Base-by-base conservation (phyloP, 2,113 vertebrate genomes). In the Thamnophis sirtalis region DNA sequence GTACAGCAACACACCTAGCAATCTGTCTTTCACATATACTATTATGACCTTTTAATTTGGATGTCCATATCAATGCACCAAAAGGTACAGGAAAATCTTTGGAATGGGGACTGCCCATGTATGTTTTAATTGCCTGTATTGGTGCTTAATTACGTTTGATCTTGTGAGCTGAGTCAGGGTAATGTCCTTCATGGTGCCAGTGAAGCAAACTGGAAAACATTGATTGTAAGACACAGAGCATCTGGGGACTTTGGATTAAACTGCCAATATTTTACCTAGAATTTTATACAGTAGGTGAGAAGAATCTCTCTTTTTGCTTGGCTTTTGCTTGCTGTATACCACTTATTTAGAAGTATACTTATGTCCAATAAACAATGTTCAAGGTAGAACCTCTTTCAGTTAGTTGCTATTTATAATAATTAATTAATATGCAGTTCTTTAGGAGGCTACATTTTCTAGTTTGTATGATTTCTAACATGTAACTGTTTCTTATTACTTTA, bases 371-470 rank as follows among this genome's bases (percentile, higher is more conserved):
- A 95, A 50, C 73, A 80, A 93, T 89, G 93, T 93, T 96, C 94
- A 91, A 95, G 93, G 95, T 94, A 94, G 92, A 97, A 92, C 96
- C 96, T 93, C 92, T 96, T 96, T 92, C 93, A 96, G 89, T 96
- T 95, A 95, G 91, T 95, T 94, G 92, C 88, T 94, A 60, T 96
- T 97, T 96, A 93, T 94, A 94, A 92, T 96, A 96, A 96, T 96
- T 96, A 95, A n/a, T n/a, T n/a, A 96, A 96, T 93, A 91, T 96
- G 95, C 96, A 94, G 80, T 93, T 95, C 91, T 73, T 93, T 94
- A 94, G 95, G 94, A 96, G 89, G 87, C 91, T 92, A 95, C 93
- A 94, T 96, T 94, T 96, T 94, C 85, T 95, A 96, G 90, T 84
- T 85, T 89, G 85, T 94, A 92, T 91, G 28, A 91, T 97, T 96